Evolutionary conservation across 2,113 vertebrate genomes (phyloP).

Genomic region (Pelobates fuscus): DNA sequence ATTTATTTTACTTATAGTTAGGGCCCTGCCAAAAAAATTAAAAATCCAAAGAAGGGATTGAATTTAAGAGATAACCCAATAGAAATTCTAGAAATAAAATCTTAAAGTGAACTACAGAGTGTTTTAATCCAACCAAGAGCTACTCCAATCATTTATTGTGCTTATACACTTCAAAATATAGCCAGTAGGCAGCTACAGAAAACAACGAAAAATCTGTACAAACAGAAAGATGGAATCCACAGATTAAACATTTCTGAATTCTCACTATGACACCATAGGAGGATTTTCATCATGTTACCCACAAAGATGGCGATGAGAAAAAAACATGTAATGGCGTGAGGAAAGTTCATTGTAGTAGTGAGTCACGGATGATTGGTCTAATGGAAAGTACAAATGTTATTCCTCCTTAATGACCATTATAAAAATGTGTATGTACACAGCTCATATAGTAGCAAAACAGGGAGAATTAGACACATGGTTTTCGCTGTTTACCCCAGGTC

Average conservation of each 20-base stretch:
- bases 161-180: too few species aligned
- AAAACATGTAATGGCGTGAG: constrained; percentile 30
- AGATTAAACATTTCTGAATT: neutral
- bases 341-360: constrained; percentile 46
- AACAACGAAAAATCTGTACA: too few species aligned
- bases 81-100: too few species aligned
- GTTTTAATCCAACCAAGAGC: too few species aligned
- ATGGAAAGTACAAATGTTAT: constrained; percentile 52
- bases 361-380: constrained; percentile 51
- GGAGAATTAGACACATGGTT: constrained; percentile 38
- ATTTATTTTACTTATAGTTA: too few species aligned
- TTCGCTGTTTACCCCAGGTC: constrained; percentile 33
- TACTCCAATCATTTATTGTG: too few species aligned
- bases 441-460: constrained; percentile 22
- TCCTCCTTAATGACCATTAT: constrained; percentile 49
- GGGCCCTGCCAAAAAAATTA: too few species aligned
- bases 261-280: constrained; percentile 6
- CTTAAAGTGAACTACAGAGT: too few species aligned
- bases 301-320: constrained; percentile 34
- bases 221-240: neutral
- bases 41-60: too few species aligned
- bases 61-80: too few species aligned
- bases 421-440: constrained; percentile 43
- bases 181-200: too few species aligned
- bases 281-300: constrained; percentile 16